phyloP scores from a whole-genome alignment of 1,140 invertebrate species.

The Drosophila eugracilis region DNA sequence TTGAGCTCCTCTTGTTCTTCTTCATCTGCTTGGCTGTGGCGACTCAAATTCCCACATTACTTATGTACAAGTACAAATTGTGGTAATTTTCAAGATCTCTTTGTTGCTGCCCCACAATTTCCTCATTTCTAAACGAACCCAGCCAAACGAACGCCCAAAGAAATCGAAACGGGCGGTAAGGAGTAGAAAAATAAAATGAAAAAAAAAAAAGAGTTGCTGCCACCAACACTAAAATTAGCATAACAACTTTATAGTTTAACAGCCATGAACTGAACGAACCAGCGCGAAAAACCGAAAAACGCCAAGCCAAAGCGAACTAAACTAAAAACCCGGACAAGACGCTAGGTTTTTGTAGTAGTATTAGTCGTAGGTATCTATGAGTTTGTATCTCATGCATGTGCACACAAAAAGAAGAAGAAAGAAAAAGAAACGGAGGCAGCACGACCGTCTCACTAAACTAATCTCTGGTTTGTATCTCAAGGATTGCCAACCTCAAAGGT shows the following conservation, averaged over 20 bases:
- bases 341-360: not conserved
- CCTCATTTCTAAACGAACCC: conserved; percentile 72
- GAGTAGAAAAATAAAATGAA: conserved; percentile 2
- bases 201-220: conserved; percentile 33
- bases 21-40: conserved; percentile 1
- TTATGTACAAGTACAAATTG: conserved; percentile 84
- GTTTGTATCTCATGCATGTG: conserved; percentile 75
- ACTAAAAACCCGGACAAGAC: conserved; percentile 32
- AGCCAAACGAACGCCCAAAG: conserved; percentile 21
- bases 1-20: conserved; percentile 2
- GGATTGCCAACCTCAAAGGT: conserved; percentile 65
- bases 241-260: conserved; percentile 85
- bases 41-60: conserved; percentile 77
- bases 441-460: conserved; percentile 57
- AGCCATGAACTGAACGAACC: conserved; percentile 47
- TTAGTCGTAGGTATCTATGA: conserved; percentile 72
- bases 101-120: conserved; percentile 79
- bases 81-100: conserved; percentile 83
- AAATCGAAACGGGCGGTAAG: conserved; percentile 22
- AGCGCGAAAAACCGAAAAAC: conserved; percentile 28
- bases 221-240: conserved; percentile 84
- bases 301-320: conserved; percentile 27
- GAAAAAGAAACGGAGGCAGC: conserved; percentile 32
- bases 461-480: conserved; percentile 73
- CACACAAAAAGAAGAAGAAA: conserved; percentile 24